Evolutionary conservation across 2,113 vertebrate species (phyloP).

Genomic region (Nerophis lumbriciformis): DNA sequence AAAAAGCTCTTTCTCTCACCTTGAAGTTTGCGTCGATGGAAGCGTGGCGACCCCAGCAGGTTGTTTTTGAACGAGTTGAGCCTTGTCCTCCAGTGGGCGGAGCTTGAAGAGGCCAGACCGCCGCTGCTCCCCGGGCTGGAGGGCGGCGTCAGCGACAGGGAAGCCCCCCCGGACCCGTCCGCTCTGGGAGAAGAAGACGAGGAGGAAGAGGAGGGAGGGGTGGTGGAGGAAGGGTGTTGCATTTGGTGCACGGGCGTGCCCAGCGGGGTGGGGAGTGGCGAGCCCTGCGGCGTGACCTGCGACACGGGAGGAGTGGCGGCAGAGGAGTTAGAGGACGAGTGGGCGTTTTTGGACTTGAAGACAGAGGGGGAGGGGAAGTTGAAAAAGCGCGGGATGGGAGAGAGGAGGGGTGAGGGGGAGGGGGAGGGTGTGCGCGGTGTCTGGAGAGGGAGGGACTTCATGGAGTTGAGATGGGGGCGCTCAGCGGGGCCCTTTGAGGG

Average conservation of each 20-base stretch:
- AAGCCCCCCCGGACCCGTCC: conserved; percentile 65
- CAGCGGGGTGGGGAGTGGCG: conserved; percentile 77
- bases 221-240: conserved; percentile 68
- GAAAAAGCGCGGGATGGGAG: conserved; percentile 77
- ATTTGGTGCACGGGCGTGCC: conserved; percentile 80
- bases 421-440: conserved; percentile 68
- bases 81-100: conserved; percentile 82
- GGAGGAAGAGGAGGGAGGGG: conserved; percentile 76
- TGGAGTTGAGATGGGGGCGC: conserved; percentile 78
- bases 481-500: conserved; percentile 78
- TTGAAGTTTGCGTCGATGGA: conserved; percentile 90
- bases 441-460: conserved; percentile 80
- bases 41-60: conserved; percentile 87
- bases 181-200: conserved; percentile 74
- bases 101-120: conserved; percentile 75
- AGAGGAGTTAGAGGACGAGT: conserved; percentile 70
- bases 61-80: conserved; percentile 93
- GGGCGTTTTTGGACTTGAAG: conserved; percentile 73
- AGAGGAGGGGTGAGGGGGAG: conserved; percentile 69
- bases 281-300: conserved; percentile 84
- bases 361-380: conserved; percentile 80
- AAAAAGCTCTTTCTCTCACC: conserved; percentile 58
- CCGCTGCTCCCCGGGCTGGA: conserved; percentile 79
- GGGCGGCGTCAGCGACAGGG: conserved; percentile 77
- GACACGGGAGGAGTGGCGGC: conserved; percentile 69